These are phyloP conservation scores for Ormyrus labotus DNA, from an alignment of 2,888 invertebrate genomes.

Conservation along the genomic window DNA sequence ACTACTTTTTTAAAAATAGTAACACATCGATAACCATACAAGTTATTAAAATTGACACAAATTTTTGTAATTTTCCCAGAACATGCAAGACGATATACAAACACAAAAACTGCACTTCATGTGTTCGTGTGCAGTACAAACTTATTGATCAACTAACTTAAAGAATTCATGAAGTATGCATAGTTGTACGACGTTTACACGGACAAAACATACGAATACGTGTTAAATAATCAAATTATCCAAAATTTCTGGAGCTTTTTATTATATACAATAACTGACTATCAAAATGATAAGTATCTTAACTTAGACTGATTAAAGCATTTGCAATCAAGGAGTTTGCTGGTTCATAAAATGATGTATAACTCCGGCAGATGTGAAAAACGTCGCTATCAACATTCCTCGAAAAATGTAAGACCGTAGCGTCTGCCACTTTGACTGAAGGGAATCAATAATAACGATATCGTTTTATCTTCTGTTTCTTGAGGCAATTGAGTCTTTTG, in stretches of 20 bases:
- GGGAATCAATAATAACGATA: slow-evolving; percentile 60
- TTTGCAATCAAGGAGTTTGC: slow-evolving; percentile 56
- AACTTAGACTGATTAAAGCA: slow-evolving; percentile 27
- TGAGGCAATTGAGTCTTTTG: slow-evolving; percentile 21
- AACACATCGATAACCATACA: not conserved
- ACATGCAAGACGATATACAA: slow-evolving; percentile 13
- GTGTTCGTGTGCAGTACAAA: not conserved
- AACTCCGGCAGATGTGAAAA: slow-evolving; percentile 69
- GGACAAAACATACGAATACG: slow-evolving; percentile 1
- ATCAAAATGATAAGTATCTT: slow-evolving; percentile 40
- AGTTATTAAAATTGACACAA: not conserved
- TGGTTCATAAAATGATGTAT: slow-evolving; percentile 63
- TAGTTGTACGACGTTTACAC: slow-evolving; percentile 30
- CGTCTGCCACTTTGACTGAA: slow-evolving; percentile 70
- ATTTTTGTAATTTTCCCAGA: not conserved
- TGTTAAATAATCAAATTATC: not conserved
- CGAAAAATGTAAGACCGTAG: slow-evolving; percentile 67
- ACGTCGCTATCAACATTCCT: slow-evolving; percentile 69
- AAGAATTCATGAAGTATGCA: slow-evolving; percentile 35
- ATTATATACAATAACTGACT: slow-evolving; percentile 37
- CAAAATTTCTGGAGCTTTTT: not conserved
- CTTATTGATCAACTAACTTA: not conserved
- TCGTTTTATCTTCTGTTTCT: slow-evolving; percentile 45
- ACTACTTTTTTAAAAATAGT: too few species aligned
- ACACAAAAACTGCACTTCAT: not conserved